Percentiles rank a stretch among this genome's conserved stretches.
These are phyloP conservation scores for Bothrops jararaca DNA, from an alignment of 2,113 vertebrate species.

Conservation along the genomic window DNA sequence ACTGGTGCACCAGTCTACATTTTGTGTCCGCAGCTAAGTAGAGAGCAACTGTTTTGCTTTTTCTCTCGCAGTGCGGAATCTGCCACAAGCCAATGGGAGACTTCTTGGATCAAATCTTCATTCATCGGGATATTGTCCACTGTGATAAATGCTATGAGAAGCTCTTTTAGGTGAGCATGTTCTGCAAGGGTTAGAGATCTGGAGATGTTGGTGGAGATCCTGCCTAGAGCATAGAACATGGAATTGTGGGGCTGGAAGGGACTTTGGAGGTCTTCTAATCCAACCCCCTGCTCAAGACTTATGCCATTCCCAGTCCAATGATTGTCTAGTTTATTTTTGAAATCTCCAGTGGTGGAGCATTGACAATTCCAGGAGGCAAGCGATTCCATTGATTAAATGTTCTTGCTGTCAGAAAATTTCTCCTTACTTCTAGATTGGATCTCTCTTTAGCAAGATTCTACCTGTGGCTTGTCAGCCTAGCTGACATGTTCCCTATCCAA, in stretches of 20 bases:
- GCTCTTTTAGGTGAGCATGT: constrained; percentile 67
- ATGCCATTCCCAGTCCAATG: not conserved
- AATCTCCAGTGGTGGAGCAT: not conserved
- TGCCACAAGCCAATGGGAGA: constrained; percentile 87
- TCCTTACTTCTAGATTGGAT: not conserved
- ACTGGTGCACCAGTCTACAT: not conserved
- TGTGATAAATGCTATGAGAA: constrained; percentile 84
- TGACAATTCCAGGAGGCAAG: not conserved
- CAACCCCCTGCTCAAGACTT: not conserved
- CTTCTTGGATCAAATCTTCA: constrained; percentile 80
- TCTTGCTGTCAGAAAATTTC: not conserved
- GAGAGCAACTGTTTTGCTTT: not conserved
- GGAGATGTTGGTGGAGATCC: not conserved
- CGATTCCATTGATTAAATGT: not conserved
- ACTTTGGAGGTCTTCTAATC: not conserved
- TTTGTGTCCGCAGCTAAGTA: not conserved
- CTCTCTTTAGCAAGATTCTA: not conserved
- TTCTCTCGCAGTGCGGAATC: constrained; percentile 75
- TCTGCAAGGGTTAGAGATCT: not conserved
- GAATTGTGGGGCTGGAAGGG: not conserved
- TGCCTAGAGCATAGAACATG: not conserved
- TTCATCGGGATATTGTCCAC: constrained; percentile 81
- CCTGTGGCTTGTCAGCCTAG: not conserved
- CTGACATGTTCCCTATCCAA: not conserved
- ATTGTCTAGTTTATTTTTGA: not conserved